phyloP scores from a whole-genome alignment of 1,140 invertebrate species.

The Drusus annulatus region DNA sequence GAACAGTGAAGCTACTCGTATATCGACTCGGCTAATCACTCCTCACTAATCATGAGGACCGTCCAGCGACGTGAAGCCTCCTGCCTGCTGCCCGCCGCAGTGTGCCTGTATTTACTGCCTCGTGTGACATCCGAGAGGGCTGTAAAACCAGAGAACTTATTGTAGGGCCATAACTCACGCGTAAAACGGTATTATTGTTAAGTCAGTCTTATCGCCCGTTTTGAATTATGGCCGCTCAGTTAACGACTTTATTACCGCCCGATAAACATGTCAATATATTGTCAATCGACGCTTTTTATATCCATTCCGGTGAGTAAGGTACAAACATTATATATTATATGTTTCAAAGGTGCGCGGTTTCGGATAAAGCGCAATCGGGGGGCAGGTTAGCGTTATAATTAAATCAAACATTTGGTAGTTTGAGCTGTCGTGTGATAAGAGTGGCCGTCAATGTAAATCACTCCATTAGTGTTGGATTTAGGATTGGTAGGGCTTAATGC shows the following conservation, averaged over 20 bases:
- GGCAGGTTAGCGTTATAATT: slow-evolving; percentile 13
- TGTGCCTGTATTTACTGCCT: neutral
- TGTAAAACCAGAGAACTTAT: slow-evolving; percentile 50
- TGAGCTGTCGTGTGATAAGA: slow-evolving; percentile 21
- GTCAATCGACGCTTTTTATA: slow-evolving; percentile 48
- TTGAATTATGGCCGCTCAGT: slow-evolving; percentile 48
- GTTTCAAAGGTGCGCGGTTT: slow-evolving; percentile 4
- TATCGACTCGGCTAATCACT: neutral
- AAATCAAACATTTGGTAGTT: slow-evolving; percentile 33
- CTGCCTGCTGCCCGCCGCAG: no score
- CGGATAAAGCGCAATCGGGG: neutral
- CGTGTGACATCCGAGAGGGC: slow-evolving; percentile 49
- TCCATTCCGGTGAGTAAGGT: neutral
- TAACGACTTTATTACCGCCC: slow-evolving; percentile 50
- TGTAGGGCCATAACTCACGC: slow-evolving; percentile 47
- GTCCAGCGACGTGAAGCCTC: no score
- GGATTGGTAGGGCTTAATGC: no score
- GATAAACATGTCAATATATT: slow-evolving; percentile 56
- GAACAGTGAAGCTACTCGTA: neutral
- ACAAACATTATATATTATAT: neutral
- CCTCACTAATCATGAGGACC: slow-evolving; percentile 39
- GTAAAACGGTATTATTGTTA: slow-evolving; percentile 53
- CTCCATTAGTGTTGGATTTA: neutral
- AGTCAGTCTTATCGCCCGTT: slow-evolving; percentile 47
- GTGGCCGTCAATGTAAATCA: slow-evolving; percentile 1